Conservation (phyloP, 2,797 vertebrate genomes). For the Fundulus diaphanus region DNA sequence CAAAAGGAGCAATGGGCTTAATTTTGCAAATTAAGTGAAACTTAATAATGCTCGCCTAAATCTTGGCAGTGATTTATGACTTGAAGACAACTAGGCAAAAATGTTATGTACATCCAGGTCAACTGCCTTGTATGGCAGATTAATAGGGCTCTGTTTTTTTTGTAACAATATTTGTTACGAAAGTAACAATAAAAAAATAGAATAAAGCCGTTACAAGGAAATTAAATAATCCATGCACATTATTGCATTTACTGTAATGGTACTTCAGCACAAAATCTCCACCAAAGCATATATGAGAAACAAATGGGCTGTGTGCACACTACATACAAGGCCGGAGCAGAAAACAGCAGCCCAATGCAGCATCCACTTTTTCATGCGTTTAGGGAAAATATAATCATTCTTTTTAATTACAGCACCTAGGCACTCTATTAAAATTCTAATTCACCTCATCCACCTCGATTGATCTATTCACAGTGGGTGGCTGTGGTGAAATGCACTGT, state of each 20-base stretch:
- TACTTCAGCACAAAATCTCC: neutral
- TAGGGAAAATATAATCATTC: constrained; percentile 90
- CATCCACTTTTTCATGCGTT: constrained; percentile 76
- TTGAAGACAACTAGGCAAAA: constrained; percentile 74
- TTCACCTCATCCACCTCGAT: constrained; percentile 91
- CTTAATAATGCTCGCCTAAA: constrained; percentile 87
- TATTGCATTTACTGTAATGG: neutral
- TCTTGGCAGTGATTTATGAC: constrained; percentile 92
- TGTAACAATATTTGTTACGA: neutral
- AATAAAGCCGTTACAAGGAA: neutral
- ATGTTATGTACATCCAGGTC: constrained; percentile 59
- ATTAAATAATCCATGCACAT: neutral
- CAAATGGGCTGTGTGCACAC: constrained; percentile 36
- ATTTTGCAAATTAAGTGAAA: constrained; percentile 94
- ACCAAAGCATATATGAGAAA: constrained; percentile 13
- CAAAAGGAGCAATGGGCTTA: constrained; percentile 87
- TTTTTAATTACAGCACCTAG: constrained; percentile 85
- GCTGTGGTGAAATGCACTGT: constrained; percentile 90
- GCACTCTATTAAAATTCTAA: constrained; percentile 88
- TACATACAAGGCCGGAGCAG: constrained; percentile 52
- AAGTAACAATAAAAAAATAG: constrained; percentile 8
- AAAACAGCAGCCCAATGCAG: constrained; percentile 48
- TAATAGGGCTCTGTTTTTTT: constrained; percentile 40
- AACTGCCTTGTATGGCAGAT: constrained; percentile 42
- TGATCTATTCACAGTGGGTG: constrained; percentile 93